Percentiles rank a stretch among this genome's conserved stretches.
These are phyloP conservation scores for Neolamprologus ventralis DNA, from an alignment of 2,113 vertebrate genomes.

Conservation along the genomic window DNA sequence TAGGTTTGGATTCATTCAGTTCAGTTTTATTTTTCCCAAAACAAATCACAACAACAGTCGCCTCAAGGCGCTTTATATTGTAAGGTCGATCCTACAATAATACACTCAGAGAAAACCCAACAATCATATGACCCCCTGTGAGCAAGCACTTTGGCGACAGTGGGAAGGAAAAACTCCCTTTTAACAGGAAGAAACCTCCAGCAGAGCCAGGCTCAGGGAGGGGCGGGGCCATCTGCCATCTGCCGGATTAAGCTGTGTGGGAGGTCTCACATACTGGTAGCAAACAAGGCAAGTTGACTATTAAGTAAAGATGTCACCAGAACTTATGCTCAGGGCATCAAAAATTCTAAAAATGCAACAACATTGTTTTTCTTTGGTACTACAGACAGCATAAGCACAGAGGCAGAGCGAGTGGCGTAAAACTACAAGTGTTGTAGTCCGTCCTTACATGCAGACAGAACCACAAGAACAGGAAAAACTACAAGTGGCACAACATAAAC, in stretches of 20 bases:
- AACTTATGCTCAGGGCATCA: not conserved
- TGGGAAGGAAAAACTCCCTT: not conserved
- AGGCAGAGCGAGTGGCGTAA: not conserved
- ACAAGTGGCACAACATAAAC: not conserved
- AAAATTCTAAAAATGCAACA: not conserved
- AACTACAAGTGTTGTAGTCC: not conserved
- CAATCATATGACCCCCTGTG: accelerated
- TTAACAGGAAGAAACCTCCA: not conserved
- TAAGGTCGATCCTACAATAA: accelerated
- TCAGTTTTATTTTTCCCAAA: accelerated
- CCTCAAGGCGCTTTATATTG: accelerated
- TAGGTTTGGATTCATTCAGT: not conserved
- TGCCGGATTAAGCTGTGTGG: not conserved
- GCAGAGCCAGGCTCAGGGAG: accelerated
- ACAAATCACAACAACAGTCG: not conserved
- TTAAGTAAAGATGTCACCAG: not conserved
- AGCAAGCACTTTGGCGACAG: accelerated
- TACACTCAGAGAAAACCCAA: not conserved
- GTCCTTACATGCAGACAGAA: not conserved
- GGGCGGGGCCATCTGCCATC: not conserved
- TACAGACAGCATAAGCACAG: not conserved
- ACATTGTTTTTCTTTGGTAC: not conserved
- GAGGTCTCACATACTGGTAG: not conserved
- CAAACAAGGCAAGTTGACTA: not conserved
- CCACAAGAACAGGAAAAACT: not conserved